Conservation (phyloP, 2,888 invertebrate genomes). For the Norana najaformis region DNA sequence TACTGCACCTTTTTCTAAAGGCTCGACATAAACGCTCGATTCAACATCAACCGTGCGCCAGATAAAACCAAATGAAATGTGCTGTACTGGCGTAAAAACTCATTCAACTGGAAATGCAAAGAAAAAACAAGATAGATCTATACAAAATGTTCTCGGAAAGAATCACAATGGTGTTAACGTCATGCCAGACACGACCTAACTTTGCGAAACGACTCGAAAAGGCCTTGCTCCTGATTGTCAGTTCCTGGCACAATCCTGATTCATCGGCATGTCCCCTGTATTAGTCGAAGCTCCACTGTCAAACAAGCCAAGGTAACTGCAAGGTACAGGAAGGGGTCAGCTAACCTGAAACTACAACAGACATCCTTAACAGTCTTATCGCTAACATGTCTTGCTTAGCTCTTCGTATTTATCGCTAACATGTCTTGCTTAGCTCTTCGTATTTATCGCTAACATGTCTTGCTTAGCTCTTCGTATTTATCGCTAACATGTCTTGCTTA, state of each 20-base stretch:
- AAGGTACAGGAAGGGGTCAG: neutral
- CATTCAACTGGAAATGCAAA: neutral
- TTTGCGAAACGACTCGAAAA: neutral
- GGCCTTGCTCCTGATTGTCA: neutral
- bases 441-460: too few species aligned
- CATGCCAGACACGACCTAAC: neutral
- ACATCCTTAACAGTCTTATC: neutral
- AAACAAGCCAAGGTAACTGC: neutral
- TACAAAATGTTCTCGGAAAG: too few species aligned
- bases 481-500: too few species aligned
- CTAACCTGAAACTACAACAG: neutral
- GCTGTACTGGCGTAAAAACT: neutral
- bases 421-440: too few species aligned
- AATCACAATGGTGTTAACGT: neutral
- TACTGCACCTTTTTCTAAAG: neutral
- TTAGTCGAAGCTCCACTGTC: neutral
- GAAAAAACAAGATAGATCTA: neutral
- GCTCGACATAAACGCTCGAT: neutral
- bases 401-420: too few species aligned
- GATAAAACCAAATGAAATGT: neutral
- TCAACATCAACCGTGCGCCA: neutral
- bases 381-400: neutral
- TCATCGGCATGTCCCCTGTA: too few species aligned
- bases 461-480: too few species aligned
- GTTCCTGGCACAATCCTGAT: neutral